A percentile compares a stretch with the other conserved stretches of the same genome.
Evolutionary conservation across 35 echinoderm and acorn worm genomes (phyloP).

Genomic region (Amphiura filiformis): DNA sequence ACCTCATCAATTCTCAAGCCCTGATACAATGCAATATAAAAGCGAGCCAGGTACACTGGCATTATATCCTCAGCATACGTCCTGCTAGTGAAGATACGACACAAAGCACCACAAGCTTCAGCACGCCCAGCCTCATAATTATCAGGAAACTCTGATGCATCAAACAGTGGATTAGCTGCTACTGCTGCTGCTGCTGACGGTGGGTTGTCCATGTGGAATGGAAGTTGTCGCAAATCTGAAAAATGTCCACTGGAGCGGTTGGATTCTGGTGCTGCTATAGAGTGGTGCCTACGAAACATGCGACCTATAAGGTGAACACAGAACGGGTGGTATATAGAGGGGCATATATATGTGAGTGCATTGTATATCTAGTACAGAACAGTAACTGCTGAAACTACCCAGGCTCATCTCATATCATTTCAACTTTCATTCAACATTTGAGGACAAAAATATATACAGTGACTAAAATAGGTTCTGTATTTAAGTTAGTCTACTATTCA

Average conservation of each 20-base stretch:
- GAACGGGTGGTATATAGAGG: background rate
- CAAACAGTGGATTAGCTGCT: conserved; percentile 32
- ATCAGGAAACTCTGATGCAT: conserved; percentile 71
- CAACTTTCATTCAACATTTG: no score
- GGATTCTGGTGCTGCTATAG: conserved; percentile 24
- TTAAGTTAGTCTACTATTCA: no score
- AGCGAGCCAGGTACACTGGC: conserved; percentile 78
- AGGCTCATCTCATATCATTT: no score
- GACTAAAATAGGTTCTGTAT: no score
- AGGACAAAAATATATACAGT: no score
- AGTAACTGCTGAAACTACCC: no score
- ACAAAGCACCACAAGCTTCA: conserved; percentile 89
- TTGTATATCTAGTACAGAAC: no score
- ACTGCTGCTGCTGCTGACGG: conserved; percentile 13
- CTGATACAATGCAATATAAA: conserved; percentile 76
- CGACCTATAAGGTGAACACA: background rate
- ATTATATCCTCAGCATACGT: conserved; percentile 75
- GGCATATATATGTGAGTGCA: no score
- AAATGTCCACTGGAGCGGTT: conserved; percentile 2
- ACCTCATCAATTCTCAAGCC: conserved; percentile 53
- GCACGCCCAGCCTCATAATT: conserved; percentile 90
- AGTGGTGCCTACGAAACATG: conserved; percentile 22
- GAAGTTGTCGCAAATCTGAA: conserved; percentile 21
- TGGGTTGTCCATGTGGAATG: background rate
- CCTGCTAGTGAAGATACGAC: conserved; percentile 83